phyloP scores from a whole-genome alignment of 2,888 invertebrate genomes.

The Elmis aenea region DNA sequence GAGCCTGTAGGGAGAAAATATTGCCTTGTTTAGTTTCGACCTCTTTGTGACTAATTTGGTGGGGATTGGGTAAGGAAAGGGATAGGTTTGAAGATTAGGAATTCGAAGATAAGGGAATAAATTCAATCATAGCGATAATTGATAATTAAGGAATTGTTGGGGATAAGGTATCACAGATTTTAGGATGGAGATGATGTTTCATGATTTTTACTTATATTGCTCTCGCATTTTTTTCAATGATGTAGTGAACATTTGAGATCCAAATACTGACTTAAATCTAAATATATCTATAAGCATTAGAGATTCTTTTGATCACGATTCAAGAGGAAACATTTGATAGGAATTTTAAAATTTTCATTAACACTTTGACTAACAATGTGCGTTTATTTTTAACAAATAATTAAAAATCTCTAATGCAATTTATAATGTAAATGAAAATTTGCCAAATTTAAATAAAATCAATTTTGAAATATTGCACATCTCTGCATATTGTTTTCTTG shows the following conservation, averaged over 20 bases:
- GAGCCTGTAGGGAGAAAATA: no score
- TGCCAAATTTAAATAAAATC: slow-evolving; percentile 6
- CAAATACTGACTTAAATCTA: slow-evolving; percentile 15
- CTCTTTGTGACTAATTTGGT: slow-evolving; percentile 10
- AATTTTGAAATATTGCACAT: slow-evolving; percentile 17
- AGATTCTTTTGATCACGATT: slow-evolving; percentile 8
- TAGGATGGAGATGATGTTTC: slow-evolving; percentile 28
- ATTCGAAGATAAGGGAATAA: slow-evolving; percentile 6
- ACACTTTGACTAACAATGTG: no score
- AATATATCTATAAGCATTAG: slow-evolving; percentile 17
- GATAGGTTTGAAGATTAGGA: neutral
- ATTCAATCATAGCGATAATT: no score
- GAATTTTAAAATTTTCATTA: no score
- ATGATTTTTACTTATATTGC: slow-evolving; percentile 24
- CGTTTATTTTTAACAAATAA: neutral
- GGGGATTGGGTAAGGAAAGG: neutral
- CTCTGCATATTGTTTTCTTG: slow-evolving; percentile 20
- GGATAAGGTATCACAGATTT: slow-evolving; percentile 30
- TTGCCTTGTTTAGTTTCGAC: no score
- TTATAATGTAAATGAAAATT: slow-evolving; percentile 13
- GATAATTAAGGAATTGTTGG: slow-evolving; percentile 19
- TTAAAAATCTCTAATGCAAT: slow-evolving; percentile 12
- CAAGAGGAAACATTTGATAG: neutral
- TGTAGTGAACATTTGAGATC: slow-evolving; percentile 23
- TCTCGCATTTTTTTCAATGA: slow-evolving; percentile 17